A percentile compares a stretch with the other conserved stretches of the same genome.
Evolutionary conservation across 2,113 vertebrate genomes (phyloP).

Genomic region (Haemorhous mexicanus): DNA sequence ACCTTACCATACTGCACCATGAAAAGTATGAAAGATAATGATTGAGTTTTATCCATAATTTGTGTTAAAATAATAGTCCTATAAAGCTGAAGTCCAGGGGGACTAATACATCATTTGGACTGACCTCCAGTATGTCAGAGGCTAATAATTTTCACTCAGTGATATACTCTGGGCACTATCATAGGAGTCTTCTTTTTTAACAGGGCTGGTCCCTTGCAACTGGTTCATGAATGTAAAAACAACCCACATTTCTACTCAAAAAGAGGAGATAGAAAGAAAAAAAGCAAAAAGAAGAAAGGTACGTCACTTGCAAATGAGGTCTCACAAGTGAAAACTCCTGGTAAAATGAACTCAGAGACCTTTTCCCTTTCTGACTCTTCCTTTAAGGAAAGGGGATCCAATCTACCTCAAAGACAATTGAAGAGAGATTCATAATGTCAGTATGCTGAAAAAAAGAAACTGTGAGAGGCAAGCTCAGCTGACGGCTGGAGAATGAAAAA

Average conservation of each 20-base stretch:
- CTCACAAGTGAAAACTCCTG: not conserved
- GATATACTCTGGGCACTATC: not conserved
- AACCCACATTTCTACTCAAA: not conserved
- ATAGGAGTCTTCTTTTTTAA: not conserved
- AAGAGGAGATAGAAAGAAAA: not conserved
- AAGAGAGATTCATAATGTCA: not conserved
- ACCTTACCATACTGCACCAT: too few relatives aligned
- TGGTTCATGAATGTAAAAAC: not conserved
- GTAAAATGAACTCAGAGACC: not conserved
- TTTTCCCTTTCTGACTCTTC: not conserved
- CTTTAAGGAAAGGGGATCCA: not conserved
- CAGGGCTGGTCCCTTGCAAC: not conserved
- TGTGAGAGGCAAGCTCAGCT: not conserved
- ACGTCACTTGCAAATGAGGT: not conserved
- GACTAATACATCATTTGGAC: not conserved
- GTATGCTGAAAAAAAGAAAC: not conserved
- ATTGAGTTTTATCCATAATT: not conserved
- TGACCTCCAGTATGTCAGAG: not conserved
- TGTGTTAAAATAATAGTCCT: not conserved
- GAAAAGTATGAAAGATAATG: not conserved
- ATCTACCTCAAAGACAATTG: not conserved
- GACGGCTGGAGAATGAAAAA: not conserved
- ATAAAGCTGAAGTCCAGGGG: not conserved
- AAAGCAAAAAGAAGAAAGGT: not conserved
- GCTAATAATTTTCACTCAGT: slow-evolving; percentile 9